Evolutionary conservation across 2,797 vertebrate genomes (phyloP).

Genomic region (Sylvia borin): DNA sequence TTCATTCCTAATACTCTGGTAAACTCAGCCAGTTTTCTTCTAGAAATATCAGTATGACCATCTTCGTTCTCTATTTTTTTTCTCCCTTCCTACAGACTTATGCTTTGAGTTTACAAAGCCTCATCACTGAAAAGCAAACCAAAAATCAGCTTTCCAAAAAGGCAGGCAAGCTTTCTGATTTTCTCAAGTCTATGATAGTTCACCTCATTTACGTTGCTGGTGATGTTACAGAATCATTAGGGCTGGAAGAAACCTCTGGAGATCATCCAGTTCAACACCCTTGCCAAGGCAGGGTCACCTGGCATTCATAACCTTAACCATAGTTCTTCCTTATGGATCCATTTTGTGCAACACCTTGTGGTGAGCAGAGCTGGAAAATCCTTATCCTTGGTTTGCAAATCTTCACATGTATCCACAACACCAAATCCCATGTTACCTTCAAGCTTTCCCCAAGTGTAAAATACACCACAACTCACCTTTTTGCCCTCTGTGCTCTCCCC

Average conservation of each 20-base stretch:
- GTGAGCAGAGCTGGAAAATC: background rate
- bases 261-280: background rate
- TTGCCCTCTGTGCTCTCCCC: slow-evolving; percentile 81
- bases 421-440: background rate
- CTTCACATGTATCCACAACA: background rate
- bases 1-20: background rate
- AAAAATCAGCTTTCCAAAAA: background rate
- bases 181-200: rapidly evolving
- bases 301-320: background rate
- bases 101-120: background rate
- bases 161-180: background rate
- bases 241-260: background rate
- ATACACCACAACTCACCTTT: slow-evolving; percentile 76
- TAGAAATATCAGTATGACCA: background rate
- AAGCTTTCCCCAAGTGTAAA: background rate
- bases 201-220: background rate
- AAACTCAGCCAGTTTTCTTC: background rate
- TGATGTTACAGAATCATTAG: background rate
- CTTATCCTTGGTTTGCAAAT: background rate
- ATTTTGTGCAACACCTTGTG: background rate
- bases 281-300: background rate
- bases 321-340: rapidly evolving
- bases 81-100: background rate
- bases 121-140: background rate
- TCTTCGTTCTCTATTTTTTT: background rate